Evolutionary conservation across 2,888 invertebrate genomes (phyloP), one percentile per base, ranked within the genome.

Genomic region (Drosophila peninsularis): DNA sequence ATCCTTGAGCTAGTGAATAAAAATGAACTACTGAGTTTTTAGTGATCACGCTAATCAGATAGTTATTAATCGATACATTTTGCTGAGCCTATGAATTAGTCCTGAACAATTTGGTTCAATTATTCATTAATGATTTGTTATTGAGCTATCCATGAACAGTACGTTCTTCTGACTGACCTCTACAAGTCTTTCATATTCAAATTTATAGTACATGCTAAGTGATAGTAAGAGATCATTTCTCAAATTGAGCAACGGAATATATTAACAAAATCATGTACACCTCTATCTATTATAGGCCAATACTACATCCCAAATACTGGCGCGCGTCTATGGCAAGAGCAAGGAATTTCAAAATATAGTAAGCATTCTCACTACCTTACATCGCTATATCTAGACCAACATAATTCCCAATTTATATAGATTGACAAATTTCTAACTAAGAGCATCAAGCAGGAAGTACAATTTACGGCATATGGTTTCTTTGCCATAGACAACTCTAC

Each of bases 381-480:
- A 5, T 10, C 13, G 7, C 11, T 17, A 7, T 39, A 27, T 14
- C 27, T 32, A 39, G 10, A 34, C 5, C 7, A 24, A 14, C 10
- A 36, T 19, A 13, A 39, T 2, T 47, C n/a, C 11, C 11, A 5
- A 1, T 6, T 3, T 41, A 30, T 11, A 5, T 41, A 92, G 92
- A 88, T 92, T 62, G 92, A 92, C 53, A 92, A 92, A 69, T 92
- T 92, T 63, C 74, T 92, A 10, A 92, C 91, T 10, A 92, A 92
- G 67, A 92, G 91, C 75, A 90, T 92, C 34, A 90, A 90, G 52
- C 92, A 92, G 62, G 90, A 92, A 60, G 88, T 91, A 1, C 90
- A 91, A 49, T 92, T 92, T 37, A 92, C 92, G 7, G 92, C 92
- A 5, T 92, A 92, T 57, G 92, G 92, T 9, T 92, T 92, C 66